Evolutionary conservation across 2,888 invertebrate genomes (phyloP), one percentile per base, ranked within the genome.

Genomic region (Drosophila flavopinicola): DNA sequence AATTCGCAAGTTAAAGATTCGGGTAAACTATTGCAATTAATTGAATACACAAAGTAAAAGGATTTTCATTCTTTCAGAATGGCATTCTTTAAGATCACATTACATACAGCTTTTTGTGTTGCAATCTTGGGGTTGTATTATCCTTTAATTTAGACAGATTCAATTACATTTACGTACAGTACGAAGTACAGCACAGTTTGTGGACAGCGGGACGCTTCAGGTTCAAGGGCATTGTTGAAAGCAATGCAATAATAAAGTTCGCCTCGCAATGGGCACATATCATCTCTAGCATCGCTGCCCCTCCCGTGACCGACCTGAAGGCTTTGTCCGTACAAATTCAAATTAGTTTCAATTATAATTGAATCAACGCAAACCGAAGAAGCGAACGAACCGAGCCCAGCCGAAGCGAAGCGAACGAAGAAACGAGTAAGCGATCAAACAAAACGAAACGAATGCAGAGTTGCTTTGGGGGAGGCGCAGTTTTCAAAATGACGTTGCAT

Each of bases 291-390:
- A 58, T 59, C 65, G 58, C 63, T 13, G 33, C 68, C 9, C 13
- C 27, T 5, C 6, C 23, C 24, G 13, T 29, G n/a, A 1, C 35
- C 6, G n/a, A 1, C 35, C 6, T 11, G 23, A 32, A 38, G 44
- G 35, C 53, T 64, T 64, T 56, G 51, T 45, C 30, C 48, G 53
- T 49, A 68, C 66, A 75, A 72, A 75, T 59, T 66, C 75, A 87
- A 89, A 89, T 89, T 89, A 88, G 86, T 85, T 86, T 88, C 83
- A 89, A 89, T 89, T 89, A 82, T 88, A 88, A 88, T 89, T 89
- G 89, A 89, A 89, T 88, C 72, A 87, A 84, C 79, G 74, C 57
- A 42, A 20, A 60, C 49, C 39, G 29, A 59, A 48, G 29, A 57
- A 64, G 60, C 63, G 61, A 66, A 73, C 61, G 67, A 61, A 29